Conservation (phyloP, 1,140 invertebrate species). For the Melanaphis sacchari region DNA sequence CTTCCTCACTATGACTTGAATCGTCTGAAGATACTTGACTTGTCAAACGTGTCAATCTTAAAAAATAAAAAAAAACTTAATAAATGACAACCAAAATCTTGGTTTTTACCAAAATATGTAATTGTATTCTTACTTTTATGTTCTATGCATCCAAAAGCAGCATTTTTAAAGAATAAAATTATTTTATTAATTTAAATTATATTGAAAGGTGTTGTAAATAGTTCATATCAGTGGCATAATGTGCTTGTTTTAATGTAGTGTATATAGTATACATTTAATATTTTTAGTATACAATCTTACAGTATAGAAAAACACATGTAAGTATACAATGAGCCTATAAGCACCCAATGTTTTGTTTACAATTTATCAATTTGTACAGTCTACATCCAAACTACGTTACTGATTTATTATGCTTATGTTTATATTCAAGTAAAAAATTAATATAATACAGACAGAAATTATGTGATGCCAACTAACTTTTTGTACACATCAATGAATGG, state of each 20-base stretch:
- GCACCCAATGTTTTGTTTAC: not conserved
- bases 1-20: conserved; percentile 26
- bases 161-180: conserved; percentile 5
- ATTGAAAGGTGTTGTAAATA: not conserved
- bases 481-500: too few species aligned
- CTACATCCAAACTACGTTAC: not conserved
- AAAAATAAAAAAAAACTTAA: conserved; percentile 3
- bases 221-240: not conserved
- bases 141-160: conserved; percentile 5
- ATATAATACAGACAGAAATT: not conserved
- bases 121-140: conserved; percentile 12
- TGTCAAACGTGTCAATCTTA: conserved; percentile 16
- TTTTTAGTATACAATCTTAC: too few species aligned
- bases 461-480: too few species aligned
- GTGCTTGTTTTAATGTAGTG: not conserved
- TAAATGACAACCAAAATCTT: not conserved
- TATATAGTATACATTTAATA: too few species aligned
- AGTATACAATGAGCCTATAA: not conserved
- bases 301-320: too few species aligned
- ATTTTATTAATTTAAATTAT: not conserved
- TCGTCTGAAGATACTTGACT: conserved; percentile 2
- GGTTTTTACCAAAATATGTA: not conserved
- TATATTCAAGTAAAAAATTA: not conserved
- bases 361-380: not conserved
- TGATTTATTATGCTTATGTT: not conserved